Conservation (phyloP, 2,113 vertebrate species). For the Myotis yumanensis region DNA sequence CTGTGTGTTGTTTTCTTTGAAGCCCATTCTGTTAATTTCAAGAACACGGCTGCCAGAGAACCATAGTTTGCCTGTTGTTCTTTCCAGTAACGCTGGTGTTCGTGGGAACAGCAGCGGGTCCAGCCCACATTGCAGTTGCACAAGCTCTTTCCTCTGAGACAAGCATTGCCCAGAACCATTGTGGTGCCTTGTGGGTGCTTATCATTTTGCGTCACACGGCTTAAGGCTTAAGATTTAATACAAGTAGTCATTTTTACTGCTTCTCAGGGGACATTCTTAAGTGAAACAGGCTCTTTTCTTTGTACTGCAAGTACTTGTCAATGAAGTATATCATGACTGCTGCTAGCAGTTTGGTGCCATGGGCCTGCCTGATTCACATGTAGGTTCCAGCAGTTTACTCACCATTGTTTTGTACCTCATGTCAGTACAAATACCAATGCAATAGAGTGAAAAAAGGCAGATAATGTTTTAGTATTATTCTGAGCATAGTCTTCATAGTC, state of each 20-base stretch:
- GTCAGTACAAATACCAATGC: neutral
- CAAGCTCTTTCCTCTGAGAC: neutral
- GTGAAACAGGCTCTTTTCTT: neutral
- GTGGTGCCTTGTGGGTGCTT: accelerated
- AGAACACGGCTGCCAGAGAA: neutral
- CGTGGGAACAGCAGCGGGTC: neutral
- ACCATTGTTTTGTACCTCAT: neutral
- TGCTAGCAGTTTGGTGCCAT: too few relatives aligned
- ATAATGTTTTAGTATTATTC: neutral
- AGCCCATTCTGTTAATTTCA: neutral
- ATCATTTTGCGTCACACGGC: neutral
- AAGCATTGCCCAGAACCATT: accelerated
- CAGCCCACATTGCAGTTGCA: accelerated
- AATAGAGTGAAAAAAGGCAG: neutral
- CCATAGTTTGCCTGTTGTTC: neutral
- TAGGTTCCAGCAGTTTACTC: neutral
- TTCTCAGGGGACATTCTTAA: neutral
- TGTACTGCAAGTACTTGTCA: neutral
- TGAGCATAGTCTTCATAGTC: neutral
- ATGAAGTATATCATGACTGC: neutral
- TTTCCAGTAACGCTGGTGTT: neutral
- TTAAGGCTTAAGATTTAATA: neutral
- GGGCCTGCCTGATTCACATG: neutral
- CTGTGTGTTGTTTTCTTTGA: neutral
- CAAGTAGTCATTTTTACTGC: neutral